Percentiles rank a stretch among this genome's conserved stretches.
Evolutionary conservation across 2,797 vertebrate species (phyloP).

Genomic region (Sus cebifrons): DNA sequence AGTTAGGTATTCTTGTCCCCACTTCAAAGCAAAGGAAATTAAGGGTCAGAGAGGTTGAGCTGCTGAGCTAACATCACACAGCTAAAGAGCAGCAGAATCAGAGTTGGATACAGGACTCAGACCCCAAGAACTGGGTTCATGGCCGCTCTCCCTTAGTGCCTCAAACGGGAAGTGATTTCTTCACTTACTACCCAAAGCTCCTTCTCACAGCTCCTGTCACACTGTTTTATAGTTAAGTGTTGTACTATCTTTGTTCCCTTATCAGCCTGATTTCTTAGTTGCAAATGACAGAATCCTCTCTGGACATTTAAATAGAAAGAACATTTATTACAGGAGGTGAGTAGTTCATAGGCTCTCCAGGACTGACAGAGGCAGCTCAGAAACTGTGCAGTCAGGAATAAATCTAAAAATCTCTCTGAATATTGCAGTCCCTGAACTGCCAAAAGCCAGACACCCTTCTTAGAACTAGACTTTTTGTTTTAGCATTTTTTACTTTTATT

Average conservation of each 20-base stretch:
- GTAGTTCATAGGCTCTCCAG: not conserved
- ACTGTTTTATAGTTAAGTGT: not conserved
- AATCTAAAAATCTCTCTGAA: not conserved
- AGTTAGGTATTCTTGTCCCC: not conserved
- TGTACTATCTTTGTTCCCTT: not conserved
- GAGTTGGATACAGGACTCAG: not conserved
- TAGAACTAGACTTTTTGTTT: not conserved
- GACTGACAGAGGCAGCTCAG: not conserved
- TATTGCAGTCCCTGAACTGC: not conserved
- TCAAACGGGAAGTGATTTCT: not conserved
- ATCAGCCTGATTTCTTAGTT: not conserved
- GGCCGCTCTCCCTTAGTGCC: rapidly evolving
- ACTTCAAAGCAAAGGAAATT: not conserved
- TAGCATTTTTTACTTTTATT: too few relatives aligned
- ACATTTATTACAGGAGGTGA: not conserved
- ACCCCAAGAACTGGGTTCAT: not conserved
- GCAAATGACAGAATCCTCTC: not conserved
- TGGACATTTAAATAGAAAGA: not conserved
- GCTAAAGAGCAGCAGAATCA: not conserved
- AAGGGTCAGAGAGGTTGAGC: not conserved
- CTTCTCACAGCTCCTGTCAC: not conserved
- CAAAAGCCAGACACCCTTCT: not conserved
- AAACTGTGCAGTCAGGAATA: not conserved
- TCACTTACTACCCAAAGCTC: too few relatives aligned
- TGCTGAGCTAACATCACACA: not conserved